These are phyloP conservation scores for Agrypnia vestita DNA, from an alignment of 1,140 invertebrate species.

Conservation along the genomic window DNA sequence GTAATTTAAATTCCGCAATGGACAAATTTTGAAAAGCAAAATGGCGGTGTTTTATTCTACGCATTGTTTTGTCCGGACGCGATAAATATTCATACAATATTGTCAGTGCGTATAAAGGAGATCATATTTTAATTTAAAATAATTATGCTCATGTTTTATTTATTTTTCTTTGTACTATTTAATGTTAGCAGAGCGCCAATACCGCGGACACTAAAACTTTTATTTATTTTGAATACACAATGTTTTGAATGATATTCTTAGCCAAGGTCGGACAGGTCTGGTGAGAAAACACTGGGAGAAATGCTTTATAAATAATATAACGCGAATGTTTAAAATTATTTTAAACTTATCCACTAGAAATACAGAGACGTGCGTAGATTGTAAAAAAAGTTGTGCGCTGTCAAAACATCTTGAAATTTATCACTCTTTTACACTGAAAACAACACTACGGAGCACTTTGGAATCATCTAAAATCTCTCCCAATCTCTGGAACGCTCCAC, in stretches of 20 bases:
- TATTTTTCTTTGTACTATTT: background rate
- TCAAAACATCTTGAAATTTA: too few species aligned
- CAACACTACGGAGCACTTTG: too few species aligned
- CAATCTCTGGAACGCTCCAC: too few species aligned
- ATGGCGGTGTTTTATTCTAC: background rate
- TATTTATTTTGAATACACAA: background rate
- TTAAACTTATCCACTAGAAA: too few species aligned
- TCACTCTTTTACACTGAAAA: too few species aligned
- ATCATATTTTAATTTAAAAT: background rate
- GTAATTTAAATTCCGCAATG: background rate
- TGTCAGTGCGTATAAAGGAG: background rate
- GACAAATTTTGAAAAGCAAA: background rate
- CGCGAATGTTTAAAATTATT: too few species aligned
- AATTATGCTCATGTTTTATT: background rate
- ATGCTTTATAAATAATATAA: too few species aligned
- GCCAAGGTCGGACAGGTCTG: background rate
- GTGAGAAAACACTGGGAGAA: too few species aligned
- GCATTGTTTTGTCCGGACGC: background rate
- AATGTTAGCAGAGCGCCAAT: background rate
- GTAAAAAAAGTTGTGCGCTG: too few species aligned
- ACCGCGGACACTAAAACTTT: background rate
- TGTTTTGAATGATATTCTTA: background rate
- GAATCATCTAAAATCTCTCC: too few species aligned
- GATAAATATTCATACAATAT: constrained; percentile 6
- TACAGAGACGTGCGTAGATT: too few species aligned